Evolutionary conservation across 64 coral and sea anemone species (phyloP), one percentile per base, ranked within the genome.

Genomic region (Platygyra sinensis): DNA sequence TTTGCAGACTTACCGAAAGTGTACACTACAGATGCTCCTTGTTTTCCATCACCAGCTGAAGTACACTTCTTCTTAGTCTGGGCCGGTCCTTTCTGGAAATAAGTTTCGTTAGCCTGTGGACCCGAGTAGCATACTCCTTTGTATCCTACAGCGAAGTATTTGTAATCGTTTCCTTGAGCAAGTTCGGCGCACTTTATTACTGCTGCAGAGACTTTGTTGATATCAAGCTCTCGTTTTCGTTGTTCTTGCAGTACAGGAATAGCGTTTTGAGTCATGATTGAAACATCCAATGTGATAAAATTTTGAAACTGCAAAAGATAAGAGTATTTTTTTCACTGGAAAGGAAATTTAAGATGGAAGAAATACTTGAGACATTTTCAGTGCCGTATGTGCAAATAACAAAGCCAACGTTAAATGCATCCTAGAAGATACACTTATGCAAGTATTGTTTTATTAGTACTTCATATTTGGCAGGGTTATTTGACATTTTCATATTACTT

Each of bases 81-180:
- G 19, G 51, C 65, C n/a, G 67, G 12, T 24, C 79, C 67, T 2
- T 59, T 22, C 16, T 74, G 52, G 22, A 74, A 90, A 51, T 90
- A 90, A 6, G 19, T 20, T 10, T 62, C 24, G 11, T n/a, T 54
- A 19, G 65, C 79, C 10, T 74, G 24, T 38, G 46, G 73, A 50
- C 89, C 78, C 13, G 89, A 75, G 89, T 75, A 83, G 72, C 89
- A 90, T 2, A 27, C 82, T 16, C 79, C 89, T 10, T 46, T 69
- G 19, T 8, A 52, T 39, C 89, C 88, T 5, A 90, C 22, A 49
- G 79, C 69, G 20, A 90, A 90, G 30, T 82, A 81, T 2, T 50
- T 60, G 30, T 80, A 81, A 24, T 54, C 78, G 38, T 63, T 73
- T 2, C 49, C 67, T 8, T 90, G 55, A 12, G 89, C 78, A 27